These are phyloP conservation scores for Cebidichthys violaceus DNA, from an alignment of 2,113 vertebrate species.

Conservation along the genomic window DNA sequence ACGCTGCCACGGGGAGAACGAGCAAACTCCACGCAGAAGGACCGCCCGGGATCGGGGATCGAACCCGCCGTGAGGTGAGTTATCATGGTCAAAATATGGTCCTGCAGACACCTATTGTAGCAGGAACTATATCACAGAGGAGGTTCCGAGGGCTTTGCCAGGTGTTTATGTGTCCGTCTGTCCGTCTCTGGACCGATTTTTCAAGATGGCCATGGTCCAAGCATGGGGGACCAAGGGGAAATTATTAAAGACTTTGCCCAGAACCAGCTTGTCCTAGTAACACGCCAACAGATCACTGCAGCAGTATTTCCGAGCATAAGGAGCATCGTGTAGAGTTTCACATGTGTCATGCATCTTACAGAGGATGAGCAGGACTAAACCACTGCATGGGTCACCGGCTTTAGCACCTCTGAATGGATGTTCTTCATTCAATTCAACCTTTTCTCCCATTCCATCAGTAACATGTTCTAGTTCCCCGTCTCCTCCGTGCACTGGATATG, in stretches of 20 bases:
- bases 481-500: slow-evolving; percentile 11
- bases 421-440: slow-evolving; percentile 42
- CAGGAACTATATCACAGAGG: too few relatives aligned
- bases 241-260: background rate
- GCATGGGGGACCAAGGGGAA: too few relatives aligned
- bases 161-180: background rate
- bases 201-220: background rate
- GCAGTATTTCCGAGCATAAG: background rate
- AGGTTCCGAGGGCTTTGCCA: background rate
- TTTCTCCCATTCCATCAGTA: slow-evolving; percentile 46
- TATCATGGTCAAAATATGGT: too few relatives aligned
- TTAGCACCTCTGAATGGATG: slow-evolving; percentile 45
- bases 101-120: too few relatives aligned
- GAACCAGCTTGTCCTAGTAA: slow-evolving; percentile 13
- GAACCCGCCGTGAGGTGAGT: too few relatives aligned
- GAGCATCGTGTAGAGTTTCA: slow-evolving; percentile 4
- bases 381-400: slow-evolving; percentile 28
- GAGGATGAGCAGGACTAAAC: slow-evolving; percentile 36
- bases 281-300: background rate
- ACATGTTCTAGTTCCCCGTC: slow-evolving; percentile 46
- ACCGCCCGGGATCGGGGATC: too few relatives aligned
- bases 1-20: too few relatives aligned
- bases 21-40: too few relatives aligned
- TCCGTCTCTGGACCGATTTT: background rate
- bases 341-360: slow-evolving; percentile 22